Evolutionary conservation across 2,113 vertebrate genomes (phyloP).

Genomic region (Gambusia affinis): DNA sequence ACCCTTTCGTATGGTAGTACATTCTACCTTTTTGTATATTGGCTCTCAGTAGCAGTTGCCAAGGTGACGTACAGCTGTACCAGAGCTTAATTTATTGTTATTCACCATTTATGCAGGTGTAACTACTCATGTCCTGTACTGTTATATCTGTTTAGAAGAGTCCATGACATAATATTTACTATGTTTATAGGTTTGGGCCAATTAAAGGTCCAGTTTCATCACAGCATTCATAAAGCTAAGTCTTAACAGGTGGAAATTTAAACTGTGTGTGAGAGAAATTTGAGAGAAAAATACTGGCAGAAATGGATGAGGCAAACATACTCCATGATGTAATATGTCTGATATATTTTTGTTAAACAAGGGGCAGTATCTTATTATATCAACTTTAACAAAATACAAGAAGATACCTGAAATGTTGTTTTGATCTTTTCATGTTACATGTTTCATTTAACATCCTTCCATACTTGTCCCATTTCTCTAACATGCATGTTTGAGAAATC

Average conservation of each 20-base stretch:
- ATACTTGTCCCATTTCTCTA: too few species aligned
- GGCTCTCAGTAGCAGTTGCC: conserved; percentile 25
- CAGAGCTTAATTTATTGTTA: conserved; percentile 20
- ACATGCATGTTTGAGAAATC: too few species aligned
- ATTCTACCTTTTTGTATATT: conserved; percentile 10
- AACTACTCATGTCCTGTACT: conserved; percentile 13
- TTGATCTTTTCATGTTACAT: too few species aligned
- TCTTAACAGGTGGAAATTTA: conserved; percentile 12
- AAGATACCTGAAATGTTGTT: too few species aligned
- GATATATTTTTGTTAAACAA: too few species aligned
- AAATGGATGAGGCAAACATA: too few species aligned
- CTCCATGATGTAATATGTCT: too few species aligned
- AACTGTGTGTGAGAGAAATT: neutral
- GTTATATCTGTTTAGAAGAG: neutral
- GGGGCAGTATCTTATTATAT: too few species aligned
- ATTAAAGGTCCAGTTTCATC: conserved; percentile 15
- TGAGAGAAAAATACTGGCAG: too few species aligned
- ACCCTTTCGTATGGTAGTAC: neutral
- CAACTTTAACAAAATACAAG: too few species aligned
- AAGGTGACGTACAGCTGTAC: conserved; percentile 50
- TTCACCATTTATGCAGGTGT: conserved; percentile 27
- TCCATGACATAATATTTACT: neutral
- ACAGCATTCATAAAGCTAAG: conserved; percentile 25
- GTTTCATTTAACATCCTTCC: too few species aligned
- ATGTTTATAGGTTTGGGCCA: conserved; percentile 9